Percentiles rank a stretch among this genome's conserved stretches.
phyloP scores from a whole-genome alignment of 1,140 invertebrate species.

The Pseudomyrmex gracilis region DNA sequence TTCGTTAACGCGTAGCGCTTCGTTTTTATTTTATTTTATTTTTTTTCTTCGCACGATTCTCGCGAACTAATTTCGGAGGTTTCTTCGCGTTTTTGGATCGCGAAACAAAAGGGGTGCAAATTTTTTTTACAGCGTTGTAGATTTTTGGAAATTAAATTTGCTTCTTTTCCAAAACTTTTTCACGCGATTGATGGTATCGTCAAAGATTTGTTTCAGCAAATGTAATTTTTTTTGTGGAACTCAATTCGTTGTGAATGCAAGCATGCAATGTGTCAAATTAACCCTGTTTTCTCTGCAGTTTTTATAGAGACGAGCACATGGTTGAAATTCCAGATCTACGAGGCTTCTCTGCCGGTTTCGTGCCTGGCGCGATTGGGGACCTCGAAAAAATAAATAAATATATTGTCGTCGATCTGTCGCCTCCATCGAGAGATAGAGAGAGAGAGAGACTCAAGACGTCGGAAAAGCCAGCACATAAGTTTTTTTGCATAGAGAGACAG shows the following conservation, averaged over 20 bases:
- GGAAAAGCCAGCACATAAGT: neutral
- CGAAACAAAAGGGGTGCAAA: no score
- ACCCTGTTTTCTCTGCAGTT: conserved; percentile 18
- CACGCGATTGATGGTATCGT: no score
- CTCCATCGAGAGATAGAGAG: no score
- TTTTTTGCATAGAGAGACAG: conserved; percentile 82
- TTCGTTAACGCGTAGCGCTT: neutral
- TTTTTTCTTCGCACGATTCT: conserved; percentile 1
- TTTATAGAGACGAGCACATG: neutral
- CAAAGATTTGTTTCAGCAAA: no score
- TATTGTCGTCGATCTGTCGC: conserved; percentile 22
- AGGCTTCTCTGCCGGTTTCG: conserved; percentile 32
- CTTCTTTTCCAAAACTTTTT: no score
- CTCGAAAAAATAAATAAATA: conserved; percentile 14
- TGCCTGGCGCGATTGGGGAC: neutral
- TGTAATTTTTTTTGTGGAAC: no score
- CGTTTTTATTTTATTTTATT: neutral
- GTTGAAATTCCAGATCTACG: neutral
- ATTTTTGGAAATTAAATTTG: no score
- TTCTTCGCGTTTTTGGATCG: no score
- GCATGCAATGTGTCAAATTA: no score
- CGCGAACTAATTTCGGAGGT: neutral
- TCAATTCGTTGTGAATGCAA: no score
- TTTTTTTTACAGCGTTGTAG: no score
- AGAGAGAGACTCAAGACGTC: neutral